phyloP scores from a whole-genome alignment of 2,797 vertebrate species.

The Apogon talboti region DNA sequence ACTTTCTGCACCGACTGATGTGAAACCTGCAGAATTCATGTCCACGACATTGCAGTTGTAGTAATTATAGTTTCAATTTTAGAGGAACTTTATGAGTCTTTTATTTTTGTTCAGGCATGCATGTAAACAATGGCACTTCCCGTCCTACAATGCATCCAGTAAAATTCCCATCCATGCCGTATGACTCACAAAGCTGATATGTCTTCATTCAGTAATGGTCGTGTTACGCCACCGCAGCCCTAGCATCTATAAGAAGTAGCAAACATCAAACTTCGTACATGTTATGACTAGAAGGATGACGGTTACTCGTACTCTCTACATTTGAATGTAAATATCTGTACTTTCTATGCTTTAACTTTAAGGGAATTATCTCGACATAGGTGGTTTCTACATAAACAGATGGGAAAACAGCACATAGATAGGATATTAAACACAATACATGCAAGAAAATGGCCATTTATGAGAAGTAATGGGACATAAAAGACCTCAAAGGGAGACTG shows the following conservation, averaged over 20 bases:
- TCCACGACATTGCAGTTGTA: background rate
- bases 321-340: no score
- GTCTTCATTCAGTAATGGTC: slow-evolving; percentile 1
- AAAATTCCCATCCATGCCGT: background rate
- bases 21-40: slow-evolving; percentile 5
- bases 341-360: no score
- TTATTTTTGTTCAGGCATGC: slow-evolving; percentile 27
- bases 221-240: background rate
- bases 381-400: no score
- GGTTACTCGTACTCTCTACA: no score
- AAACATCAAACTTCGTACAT: background rate
- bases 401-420: no score
- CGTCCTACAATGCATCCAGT: slow-evolving; percentile 13
- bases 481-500: no score
- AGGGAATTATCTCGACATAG: no score
- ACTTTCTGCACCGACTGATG: no score
- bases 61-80: slow-evolving; percentile 4
- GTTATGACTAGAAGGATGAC: background rate
- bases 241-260: background rate
- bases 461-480: no score
- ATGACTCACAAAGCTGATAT: slow-evolving; percentile 12
- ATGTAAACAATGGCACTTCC: slow-evolving; percentile 50
- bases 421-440: no score
- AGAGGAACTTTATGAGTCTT: slow-evolving; percentile 41
- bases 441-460: no score